Evolutionary conservation across 1,140 invertebrate genomes (phyloP).

Genomic region (Rhagoletis zephyria): DNA sequence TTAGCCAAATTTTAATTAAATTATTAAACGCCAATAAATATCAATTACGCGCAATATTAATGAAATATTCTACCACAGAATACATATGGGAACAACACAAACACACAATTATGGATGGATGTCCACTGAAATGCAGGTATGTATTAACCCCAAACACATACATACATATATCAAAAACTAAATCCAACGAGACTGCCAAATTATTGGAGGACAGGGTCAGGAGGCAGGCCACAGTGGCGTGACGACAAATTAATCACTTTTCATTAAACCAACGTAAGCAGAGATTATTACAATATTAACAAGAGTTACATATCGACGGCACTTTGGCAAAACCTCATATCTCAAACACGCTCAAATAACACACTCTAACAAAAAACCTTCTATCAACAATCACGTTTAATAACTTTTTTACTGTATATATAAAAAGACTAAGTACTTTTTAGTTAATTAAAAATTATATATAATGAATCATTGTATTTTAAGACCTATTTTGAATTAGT

Average conservation of each 20-base stretch:
- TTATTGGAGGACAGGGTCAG: neutral
- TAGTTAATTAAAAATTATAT: too few species aligned
- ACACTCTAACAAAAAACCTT: too few species aligned
- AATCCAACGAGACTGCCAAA: neutral
- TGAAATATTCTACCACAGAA: neutral
- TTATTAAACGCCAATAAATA: conserved; percentile 48
- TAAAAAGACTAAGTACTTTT: too few species aligned
- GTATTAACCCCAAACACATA: neutral
- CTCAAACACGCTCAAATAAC: too few species aligned
- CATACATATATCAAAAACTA: conserved; percentile 15
- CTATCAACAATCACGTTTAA: too few species aligned
- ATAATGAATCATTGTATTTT: too few species aligned
- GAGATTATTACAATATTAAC: neutral
- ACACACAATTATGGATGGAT: neutral
- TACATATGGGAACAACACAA: neutral
- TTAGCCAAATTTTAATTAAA: conserved; percentile 33
- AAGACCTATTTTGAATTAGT: too few species aligned
- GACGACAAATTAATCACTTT: conserved; percentile 39
- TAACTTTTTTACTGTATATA: too few species aligned
- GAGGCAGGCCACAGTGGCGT: neutral
- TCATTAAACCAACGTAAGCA: conserved; percentile 8
- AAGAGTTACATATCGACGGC: neutral
- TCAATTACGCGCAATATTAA: conserved; percentile 29
- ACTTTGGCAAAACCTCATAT: too few species aligned
- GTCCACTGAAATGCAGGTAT: neutral